Evolutionary conservation across 2,797 vertebrate genomes (phyloP), one percentile per base, ranked within the genome.

Genomic region (Poeciliopsis turneri): DNA sequence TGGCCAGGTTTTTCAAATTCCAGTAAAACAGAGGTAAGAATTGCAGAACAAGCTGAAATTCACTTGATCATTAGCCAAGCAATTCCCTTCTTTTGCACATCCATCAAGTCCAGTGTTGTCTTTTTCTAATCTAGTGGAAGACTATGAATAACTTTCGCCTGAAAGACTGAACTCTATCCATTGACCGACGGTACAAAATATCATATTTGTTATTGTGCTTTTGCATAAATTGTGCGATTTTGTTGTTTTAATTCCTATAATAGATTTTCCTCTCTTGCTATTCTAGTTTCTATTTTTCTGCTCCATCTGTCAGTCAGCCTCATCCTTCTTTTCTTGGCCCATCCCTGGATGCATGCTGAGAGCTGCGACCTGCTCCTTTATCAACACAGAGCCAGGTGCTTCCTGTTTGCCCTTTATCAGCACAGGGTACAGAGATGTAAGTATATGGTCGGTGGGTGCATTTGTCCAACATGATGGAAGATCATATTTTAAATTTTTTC

Each of bases 371-470:
- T 77, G 81, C 89, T 92, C 82, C 92, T 94, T 94, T 95, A 96
- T 96, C 95, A 95, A 89, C 95, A 95, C 87, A 95, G 90, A 91
- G 91, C 94, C 95, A 95, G 95, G 93, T 94, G 93, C 87, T 90
- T 95, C 91, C 92, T 87, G 90, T 84, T 87, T 88, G 84, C 90
- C 89, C 92, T 95, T 95, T 96, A 93, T 95, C 94, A 89, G 89
- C 80, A 39, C 36, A 33, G 79, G 83, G 81, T 82, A 20, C 84
- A 81, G 79, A 89, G 84, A 88, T 82, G 80, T 25, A 64, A 84
- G 88, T 75, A 70, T 66, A 70, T 66, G 82, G 61, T 74, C 70
- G 74, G 41, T 85, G 73, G 74, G 81, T 75, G 71, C 70, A 57
- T 91, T 53, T 78, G 75, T 81, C 66, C 79, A 83, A 87, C 83